A percentile compares a stretch with the other conserved stretches of the same genome.
Evolutionary conservation across 2,113 vertebrate species (phyloP).

Genomic region (Etia nguti): DNA sequence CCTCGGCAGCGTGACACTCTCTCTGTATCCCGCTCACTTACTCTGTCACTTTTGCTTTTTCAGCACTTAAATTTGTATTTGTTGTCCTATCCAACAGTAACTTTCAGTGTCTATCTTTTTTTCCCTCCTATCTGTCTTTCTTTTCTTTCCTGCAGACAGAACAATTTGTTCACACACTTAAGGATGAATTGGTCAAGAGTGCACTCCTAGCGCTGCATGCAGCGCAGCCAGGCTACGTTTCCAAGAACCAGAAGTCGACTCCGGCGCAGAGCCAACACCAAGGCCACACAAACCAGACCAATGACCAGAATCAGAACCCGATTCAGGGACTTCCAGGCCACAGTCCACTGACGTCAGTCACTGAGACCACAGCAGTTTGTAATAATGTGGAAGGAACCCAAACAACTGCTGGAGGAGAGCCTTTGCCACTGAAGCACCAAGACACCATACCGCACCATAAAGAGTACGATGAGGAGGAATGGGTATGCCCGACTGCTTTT

Average conservation of each 20-base stretch:
- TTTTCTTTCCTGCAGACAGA: slow-evolving; percentile 79
- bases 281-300: slow-evolving; percentile 10
- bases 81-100: not conserved
- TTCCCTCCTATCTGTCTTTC: not conserved
- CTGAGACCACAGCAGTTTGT: slow-evolving; percentile 45
- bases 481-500: slow-evolving; percentile 76
- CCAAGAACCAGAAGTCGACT: slow-evolving; percentile 65
- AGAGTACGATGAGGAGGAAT: slow-evolving; percentile 95
- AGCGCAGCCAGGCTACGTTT: slow-evolving; percentile 83
- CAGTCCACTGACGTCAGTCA: slow-evolving; percentile 23
- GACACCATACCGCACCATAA: slow-evolving; percentile 91
- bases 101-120: not conserved
- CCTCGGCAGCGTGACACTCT: not conserved
- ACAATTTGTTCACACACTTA: slow-evolving; percentile 91
- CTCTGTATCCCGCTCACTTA: slow-evolving; percentile 1
- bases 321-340: slow-evolving; percentile 48
- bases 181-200: slow-evolving; percentile 93
- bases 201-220: slow-evolving; percentile 90
- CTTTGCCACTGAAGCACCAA: slow-evolving; percentile 66
- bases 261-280: slow-evolving; percentile 5
- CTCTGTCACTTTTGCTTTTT: slow-evolving; percentile 18
- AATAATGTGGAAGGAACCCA: slow-evolving; percentile 57
- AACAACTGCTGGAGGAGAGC: slow-evolving; percentile 55
- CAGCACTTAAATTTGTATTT: slow-evolving; percentile 17
- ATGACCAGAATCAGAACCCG: slow-evolving; percentile 38